Evolutionary conservation across 2,888 invertebrate genomes (phyloP).

Genomic region (Diplazon laetatorius): DNA sequence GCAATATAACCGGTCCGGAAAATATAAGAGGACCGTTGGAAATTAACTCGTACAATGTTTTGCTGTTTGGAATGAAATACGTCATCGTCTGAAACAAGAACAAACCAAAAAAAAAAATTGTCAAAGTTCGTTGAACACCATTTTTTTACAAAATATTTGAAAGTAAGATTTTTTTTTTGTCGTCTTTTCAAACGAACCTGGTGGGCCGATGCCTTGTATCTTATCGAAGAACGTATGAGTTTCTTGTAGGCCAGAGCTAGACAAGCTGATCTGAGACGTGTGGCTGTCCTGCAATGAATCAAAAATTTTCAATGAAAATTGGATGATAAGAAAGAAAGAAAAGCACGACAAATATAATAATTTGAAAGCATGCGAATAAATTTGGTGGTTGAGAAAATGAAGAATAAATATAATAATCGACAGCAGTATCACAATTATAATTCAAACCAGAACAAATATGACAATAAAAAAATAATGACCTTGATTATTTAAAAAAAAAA

Average conservation of each 20-base stretch:
- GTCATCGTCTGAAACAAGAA: slow-evolving; percentile 80
- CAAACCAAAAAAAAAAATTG: slow-evolving; percentile 80
- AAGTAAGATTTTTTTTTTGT: background rate
- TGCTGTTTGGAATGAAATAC: slow-evolving; percentile 83
- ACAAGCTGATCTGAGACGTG: slow-evolving; percentile 77
- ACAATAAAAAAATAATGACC: no score
- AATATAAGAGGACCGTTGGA: slow-evolving; percentile 83
- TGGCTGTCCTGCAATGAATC: slow-evolving; percentile 74
- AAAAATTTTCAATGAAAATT: slow-evolving; percentile 17
- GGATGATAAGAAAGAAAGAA: slow-evolving; percentile 21
- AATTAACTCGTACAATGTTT: slow-evolving; percentile 83
- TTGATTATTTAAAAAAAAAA: no score
- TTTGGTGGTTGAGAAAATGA: background rate
- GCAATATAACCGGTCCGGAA: slow-evolving; percentile 83
- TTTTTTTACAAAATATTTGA: background rate
- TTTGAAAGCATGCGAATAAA: background rate
- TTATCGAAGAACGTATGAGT: slow-evolving; percentile 73
- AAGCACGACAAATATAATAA: background rate
- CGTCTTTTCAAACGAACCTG: slow-evolving; percentile 72
- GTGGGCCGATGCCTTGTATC: slow-evolving; percentile 71
- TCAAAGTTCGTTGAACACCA: background rate
- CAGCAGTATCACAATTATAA: no score
- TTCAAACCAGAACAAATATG: no score
- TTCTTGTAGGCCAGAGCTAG: slow-evolving; percentile 77
- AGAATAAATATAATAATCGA: no score